phyloP scores from a whole-genome alignment of 1,140 invertebrate species.

The Drosophila chauvacae region DNA sequence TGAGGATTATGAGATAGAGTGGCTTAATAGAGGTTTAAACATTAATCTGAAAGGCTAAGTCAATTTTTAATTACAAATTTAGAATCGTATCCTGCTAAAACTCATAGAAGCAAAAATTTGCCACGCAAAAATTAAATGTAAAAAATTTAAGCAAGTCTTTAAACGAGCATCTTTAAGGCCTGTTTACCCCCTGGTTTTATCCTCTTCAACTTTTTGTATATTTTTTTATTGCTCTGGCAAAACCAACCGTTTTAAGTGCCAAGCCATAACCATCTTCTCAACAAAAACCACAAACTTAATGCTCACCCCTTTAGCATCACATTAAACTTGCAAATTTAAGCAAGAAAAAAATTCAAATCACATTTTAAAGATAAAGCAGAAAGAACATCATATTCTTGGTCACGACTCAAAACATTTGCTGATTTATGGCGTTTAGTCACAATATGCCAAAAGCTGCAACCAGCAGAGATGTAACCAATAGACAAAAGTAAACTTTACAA shows the following conservation, averaged over 20 bases:
- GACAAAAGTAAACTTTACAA: not conserved
- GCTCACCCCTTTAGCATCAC: constrained; percentile 23
- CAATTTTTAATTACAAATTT: not conserved
- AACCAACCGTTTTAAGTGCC: constrained; percentile 15
- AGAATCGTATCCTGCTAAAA: not conserved
- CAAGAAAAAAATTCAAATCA: constrained; percentile 4
- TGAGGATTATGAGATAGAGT: not conserved
- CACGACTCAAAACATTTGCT: constrained; percentile 48
- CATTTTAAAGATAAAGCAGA: constrained; percentile 32
- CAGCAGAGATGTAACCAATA: constrained; percentile 12
- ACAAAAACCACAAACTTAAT: constrained; percentile 31
- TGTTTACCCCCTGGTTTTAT: not conserved
- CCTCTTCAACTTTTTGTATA: not conserved
- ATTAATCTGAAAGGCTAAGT: not conserved
- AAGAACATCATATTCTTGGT: constrained; percentile 57
- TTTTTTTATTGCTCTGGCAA: constrained; percentile 4
- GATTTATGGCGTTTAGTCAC: constrained; percentile 59
- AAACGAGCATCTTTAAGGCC: too few relatives aligned
- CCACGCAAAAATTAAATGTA: not conserved
- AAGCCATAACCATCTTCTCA: constrained; percentile 14
- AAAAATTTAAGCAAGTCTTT: not conserved
- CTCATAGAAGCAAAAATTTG: not conserved
- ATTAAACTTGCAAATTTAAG: constrained; percentile 51
- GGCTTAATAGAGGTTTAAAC: not conserved
- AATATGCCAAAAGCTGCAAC: constrained; percentile 21